phyloP scores from a whole-genome alignment of 1,140 invertebrate genomes.

The Bombus soroeensis region DNA sequence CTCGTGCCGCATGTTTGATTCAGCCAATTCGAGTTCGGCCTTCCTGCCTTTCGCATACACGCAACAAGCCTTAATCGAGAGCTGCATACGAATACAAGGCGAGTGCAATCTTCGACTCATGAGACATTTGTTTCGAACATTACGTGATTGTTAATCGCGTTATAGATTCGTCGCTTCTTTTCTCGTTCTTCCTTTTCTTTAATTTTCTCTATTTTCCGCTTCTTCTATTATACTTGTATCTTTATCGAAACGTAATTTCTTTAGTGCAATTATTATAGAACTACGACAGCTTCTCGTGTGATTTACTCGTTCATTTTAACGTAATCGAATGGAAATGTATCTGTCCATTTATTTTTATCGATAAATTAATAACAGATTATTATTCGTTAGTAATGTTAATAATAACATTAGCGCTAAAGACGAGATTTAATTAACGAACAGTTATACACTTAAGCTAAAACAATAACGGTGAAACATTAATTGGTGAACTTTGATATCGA shows the following conservation, averaged over 20 bases:
- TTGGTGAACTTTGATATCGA: neutral
- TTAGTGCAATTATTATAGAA: too few species aligned
- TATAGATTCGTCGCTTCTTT: neutral
- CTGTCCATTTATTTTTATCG: too few species aligned
- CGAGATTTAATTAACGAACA: neutral
- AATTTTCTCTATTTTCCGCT: neutral
- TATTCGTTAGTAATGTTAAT: too few species aligned
- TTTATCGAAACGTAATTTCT: too few species aligned
- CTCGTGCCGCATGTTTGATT: slow-evolving; percentile 18
- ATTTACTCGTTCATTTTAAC: too few species aligned
- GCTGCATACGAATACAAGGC: slow-evolving; percentile 9
- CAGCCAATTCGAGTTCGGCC: slow-evolving; percentile 18
- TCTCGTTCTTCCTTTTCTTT: neutral
- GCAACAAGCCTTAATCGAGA: slow-evolving; percentile 1
- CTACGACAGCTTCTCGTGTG: too few species aligned
- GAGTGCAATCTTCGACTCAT: neutral
- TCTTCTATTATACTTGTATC: too few species aligned
- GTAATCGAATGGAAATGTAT: too few species aligned
- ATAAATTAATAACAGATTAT: too few species aligned
- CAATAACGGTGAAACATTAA: neutral
- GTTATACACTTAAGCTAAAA: neutral
- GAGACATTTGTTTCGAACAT: neutral
- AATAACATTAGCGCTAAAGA: too few species aligned
- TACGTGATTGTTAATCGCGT: slow-evolving; percentile 19
- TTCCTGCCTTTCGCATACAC: slow-evolving; percentile 20